phyloP scores from a whole-genome alignment of 2,113 vertebrate genomes.

The Formicarius rufipectus region DNA sequence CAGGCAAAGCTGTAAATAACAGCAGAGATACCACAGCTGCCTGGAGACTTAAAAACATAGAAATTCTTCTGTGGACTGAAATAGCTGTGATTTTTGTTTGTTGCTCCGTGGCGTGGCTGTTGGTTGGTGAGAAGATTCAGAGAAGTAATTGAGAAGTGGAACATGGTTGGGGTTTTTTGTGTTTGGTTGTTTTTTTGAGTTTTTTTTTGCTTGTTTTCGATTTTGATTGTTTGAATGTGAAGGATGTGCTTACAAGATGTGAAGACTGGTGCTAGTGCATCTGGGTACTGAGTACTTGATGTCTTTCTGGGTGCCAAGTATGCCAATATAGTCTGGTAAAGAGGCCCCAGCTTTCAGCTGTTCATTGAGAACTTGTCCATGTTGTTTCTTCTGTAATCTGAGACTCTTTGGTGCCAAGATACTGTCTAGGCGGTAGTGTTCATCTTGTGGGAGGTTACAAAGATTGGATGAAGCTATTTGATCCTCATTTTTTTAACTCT shows the following conservation, averaged over 20 bases:
- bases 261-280: neutral
- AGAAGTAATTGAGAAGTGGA: neutral
- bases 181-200: too few relatives aligned
- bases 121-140: neutral
- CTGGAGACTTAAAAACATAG: neutral
- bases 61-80: neutral
- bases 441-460: neutral
- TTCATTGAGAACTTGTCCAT: neutral
- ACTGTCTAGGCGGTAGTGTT: neutral
- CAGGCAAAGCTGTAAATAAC: neutral
- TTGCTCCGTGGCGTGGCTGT: neutral
- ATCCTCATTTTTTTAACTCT: neutral
- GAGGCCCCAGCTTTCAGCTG: neutral
- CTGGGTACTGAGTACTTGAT: neutral
- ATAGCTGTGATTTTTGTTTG: neutral
- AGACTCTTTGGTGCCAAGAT: neutral
- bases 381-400: neutral
- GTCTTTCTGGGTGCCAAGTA: neutral
- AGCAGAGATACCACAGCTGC: neutral
- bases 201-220: too few relatives aligned
- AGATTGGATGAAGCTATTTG: neutral
- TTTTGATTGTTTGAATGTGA: neutral
- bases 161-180: too few relatives aligned
- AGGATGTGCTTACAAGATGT: neutral
- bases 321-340: neutral